Evolutionary conservation across 2,797 vertebrate species (phyloP).

Genomic region (Oreortyx pictus): DNA sequence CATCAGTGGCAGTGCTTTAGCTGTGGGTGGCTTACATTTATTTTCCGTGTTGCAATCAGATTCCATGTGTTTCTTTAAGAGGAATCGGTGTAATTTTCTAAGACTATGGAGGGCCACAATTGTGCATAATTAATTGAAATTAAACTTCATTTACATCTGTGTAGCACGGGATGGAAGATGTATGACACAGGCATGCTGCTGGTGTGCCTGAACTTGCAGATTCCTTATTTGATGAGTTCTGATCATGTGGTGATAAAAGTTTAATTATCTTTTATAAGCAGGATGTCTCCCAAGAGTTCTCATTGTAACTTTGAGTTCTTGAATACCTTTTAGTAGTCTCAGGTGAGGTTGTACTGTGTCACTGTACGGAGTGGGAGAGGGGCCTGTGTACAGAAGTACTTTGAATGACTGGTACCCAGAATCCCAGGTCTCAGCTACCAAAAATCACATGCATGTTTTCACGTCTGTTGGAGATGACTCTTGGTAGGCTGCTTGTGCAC

Average conservation of each 20-base stretch:
- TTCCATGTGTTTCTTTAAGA: constrained; percentile 30
- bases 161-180: background rate
- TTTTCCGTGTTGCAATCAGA: constrained; percentile 32
- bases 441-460: accelerated
- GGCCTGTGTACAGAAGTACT: background rate
- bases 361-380: background rate
- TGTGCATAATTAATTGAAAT: background rate
- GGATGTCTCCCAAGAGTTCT: constrained; percentile 41
- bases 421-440: accelerated
- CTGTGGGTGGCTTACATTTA: constrained; percentile 46
- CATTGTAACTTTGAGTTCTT: background rate
- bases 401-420: background rate
- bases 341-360: background rate
- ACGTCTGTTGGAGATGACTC: background rate
- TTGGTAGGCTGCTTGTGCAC: background rate
- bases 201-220: background rate
- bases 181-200: background rate
- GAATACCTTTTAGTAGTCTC: background rate
- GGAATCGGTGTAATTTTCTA: constrained; percentile 19
- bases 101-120: background rate
- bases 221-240: constrained; percentile 26
- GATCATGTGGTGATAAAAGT: background rate
- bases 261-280: constrained; percentile 44
- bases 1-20: background rate
- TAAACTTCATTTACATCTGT: background rate